Conservation (phyloP, 2,113 vertebrate species). For the Oreocharis arfaki region DNA sequence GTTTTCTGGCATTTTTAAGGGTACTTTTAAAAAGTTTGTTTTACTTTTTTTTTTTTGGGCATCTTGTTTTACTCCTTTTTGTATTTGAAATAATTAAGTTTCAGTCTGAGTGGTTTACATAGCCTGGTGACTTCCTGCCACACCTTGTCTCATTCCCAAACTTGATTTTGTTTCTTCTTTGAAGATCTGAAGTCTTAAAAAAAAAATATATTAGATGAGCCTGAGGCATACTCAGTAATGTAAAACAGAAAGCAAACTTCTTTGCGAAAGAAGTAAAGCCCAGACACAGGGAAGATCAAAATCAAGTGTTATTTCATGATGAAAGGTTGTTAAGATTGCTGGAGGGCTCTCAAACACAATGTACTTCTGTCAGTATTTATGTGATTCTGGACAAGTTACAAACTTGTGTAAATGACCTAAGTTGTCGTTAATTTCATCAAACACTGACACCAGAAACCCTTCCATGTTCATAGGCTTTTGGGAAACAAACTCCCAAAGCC, state of each 20-base stretch:
- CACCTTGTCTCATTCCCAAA: background rate
- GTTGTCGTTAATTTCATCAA: background rate
- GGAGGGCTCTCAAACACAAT: background rate
- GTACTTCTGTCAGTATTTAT: background rate
- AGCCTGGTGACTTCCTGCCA: background rate
- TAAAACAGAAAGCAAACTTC: background rate
- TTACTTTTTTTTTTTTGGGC: background rate
- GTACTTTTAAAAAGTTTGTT: background rate
- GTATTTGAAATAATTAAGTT: background rate
- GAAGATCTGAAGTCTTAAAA: background rate
- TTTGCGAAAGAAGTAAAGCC: background rate
- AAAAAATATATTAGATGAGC: background rate
- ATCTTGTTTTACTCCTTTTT: background rate
- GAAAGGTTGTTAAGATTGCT: background rate
- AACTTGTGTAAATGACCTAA: background rate
- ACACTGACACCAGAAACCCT: background rate
- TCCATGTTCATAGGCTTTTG: background rate
- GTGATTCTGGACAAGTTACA: background rate
- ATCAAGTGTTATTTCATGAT: background rate
- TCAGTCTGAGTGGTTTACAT: background rate
- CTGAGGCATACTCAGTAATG: background rate
- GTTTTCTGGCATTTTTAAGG: background rate
- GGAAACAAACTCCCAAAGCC: background rate
- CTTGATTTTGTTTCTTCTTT: background rate
- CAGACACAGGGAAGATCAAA: background rate